These are phyloP conservation scores for Drosophila carrolli DNA, from an alignment of 1,140 invertebrate genomes.

Conservation along the genomic window DNA sequence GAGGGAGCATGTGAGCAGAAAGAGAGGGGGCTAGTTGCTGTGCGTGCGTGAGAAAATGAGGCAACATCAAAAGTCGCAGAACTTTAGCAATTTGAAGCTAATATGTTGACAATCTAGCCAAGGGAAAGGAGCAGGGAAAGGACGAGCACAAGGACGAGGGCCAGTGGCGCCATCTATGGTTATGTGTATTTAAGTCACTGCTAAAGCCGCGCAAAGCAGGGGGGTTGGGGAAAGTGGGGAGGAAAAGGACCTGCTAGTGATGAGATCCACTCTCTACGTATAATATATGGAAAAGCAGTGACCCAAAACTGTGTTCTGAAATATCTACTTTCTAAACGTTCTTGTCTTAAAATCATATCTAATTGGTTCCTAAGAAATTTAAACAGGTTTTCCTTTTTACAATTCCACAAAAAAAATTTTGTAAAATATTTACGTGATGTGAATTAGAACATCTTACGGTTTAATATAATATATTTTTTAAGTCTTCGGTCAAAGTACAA, in stretches of 20 bases:
- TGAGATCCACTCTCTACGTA: constrained; percentile 15
- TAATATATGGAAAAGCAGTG: background rate
- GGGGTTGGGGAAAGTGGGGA: background rate
- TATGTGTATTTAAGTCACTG: constrained; percentile 78
- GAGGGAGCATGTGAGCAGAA: background rate
- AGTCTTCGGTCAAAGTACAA: too few relatives aligned
- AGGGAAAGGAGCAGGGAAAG: background rate
- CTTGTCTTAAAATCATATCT: too few relatives aligned
- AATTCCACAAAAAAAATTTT: too few relatives aligned
- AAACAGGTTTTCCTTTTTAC: too few relatives aligned
- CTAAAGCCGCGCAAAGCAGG: constrained; percentile 45
- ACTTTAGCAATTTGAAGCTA: constrained; percentile 83
- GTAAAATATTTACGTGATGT: too few relatives aligned
- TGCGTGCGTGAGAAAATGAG: constrained; percentile 71
- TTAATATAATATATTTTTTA: too few relatives aligned
- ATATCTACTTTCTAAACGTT: too few relatives aligned
- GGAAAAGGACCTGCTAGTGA: constrained; percentile 20
- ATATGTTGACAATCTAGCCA: constrained; percentile 78
- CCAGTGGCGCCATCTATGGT: constrained; percentile 71
- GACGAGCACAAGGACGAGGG: constrained; percentile 22
- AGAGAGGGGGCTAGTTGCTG: constrained; percentile 11
- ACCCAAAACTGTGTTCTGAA: background rate
- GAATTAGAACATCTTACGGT: too few relatives aligned
- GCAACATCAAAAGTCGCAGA: constrained; percentile 78
- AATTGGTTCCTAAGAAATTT: too few relatives aligned